A percentile compares a stretch with the other conserved stretches of the same genome.
Conservation (phyloP, 2,113 vertebrate genomes). For the Cyanoliseus patagonus region DNA sequence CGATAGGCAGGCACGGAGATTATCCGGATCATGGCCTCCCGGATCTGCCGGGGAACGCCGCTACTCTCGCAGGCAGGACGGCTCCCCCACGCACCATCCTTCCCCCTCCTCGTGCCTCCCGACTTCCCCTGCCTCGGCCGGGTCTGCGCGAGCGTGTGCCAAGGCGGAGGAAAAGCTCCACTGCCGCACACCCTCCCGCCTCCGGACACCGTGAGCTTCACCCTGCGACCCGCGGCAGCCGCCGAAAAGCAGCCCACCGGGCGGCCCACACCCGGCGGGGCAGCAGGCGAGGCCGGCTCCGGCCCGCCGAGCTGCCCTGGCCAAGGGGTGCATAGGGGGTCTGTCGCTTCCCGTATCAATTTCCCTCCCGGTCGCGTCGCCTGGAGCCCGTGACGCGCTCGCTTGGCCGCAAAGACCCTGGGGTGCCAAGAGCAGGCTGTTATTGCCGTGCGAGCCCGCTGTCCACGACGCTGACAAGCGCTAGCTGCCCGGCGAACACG, state of each 20-base stretch:
- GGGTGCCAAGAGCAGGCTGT: neutral
- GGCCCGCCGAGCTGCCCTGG: neutral
- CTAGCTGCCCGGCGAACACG: neutral
- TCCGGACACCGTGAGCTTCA: constrained; percentile 6
- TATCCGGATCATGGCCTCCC: constrained; percentile 72
- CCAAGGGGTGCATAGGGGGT: neutral
- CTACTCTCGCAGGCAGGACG: neutral
- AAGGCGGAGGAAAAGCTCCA: neutral
- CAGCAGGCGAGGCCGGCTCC: neutral
- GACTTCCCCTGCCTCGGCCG: neutral
- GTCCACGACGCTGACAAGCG: neutral
- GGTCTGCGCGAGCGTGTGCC: neutral
- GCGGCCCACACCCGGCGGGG: neutral
- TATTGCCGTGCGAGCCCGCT: no score
- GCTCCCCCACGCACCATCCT: neutral
- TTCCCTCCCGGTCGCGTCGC: neutral
- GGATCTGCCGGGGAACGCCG: neutral
- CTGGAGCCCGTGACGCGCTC: neutral
- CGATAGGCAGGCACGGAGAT: constrained; percentile 67
- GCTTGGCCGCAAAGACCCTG: neutral
- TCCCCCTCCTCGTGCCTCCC: neutral
- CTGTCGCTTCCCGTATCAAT: neutral
- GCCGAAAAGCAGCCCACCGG: neutral
- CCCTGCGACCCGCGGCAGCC: neutral
- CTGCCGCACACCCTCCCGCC: neutral